phyloP scores from a whole-genome alignment of 2,888 invertebrate genomes.

The Eupithecia vulgata region DNA sequence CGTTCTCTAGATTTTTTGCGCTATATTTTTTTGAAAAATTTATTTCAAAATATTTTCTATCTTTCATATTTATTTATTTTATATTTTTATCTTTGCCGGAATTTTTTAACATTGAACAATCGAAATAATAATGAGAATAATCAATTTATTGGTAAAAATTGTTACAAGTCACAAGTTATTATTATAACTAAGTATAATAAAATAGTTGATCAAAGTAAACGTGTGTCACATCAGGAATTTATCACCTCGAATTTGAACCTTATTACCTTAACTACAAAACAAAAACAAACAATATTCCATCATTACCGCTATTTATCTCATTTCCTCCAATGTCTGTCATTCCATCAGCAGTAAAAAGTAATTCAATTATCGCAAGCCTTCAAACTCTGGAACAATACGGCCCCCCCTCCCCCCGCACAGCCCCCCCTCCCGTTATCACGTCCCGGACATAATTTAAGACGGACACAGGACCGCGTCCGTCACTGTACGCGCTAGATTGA shows the following conservation, averaged over 20 bases:
- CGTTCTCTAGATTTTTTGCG: slow-evolving; percentile 1
- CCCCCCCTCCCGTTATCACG: slow-evolving; percentile 73
- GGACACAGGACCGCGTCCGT: slow-evolving; percentile 54
- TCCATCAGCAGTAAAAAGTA: slow-evolving; percentile 35
- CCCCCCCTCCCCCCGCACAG: slow-evolving; percentile 42
- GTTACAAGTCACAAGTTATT: no score
- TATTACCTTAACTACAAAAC: neutral
- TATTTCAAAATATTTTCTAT: slow-evolving; percentile 3
- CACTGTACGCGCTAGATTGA: slow-evolving; percentile 52
- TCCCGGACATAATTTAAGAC: slow-evolving; percentile 81
- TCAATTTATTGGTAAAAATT: no score
- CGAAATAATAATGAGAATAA: no score
- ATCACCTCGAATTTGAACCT: neutral
- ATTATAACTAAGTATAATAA: no score
- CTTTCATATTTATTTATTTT: no score
- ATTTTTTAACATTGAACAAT: neutral
- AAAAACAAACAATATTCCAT: neutral
- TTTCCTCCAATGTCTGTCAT: slow-evolving; percentile 27
- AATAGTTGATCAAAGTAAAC: no score
- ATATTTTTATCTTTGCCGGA: neutral
- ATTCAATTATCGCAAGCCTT: slow-evolving; percentile 37
- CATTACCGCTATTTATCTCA: slow-evolving; percentile 4
- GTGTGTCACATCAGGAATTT: neutral
- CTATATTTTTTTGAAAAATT: neutral
- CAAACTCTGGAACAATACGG: slow-evolving; percentile 55